A percentile compares a stretch with the other conserved stretches of the same genome.
These are phyloP conservation scores for Zaprionus ornatus DNA, from an alignment of 1,140 invertebrate species.

Conservation along the genomic window DNA sequence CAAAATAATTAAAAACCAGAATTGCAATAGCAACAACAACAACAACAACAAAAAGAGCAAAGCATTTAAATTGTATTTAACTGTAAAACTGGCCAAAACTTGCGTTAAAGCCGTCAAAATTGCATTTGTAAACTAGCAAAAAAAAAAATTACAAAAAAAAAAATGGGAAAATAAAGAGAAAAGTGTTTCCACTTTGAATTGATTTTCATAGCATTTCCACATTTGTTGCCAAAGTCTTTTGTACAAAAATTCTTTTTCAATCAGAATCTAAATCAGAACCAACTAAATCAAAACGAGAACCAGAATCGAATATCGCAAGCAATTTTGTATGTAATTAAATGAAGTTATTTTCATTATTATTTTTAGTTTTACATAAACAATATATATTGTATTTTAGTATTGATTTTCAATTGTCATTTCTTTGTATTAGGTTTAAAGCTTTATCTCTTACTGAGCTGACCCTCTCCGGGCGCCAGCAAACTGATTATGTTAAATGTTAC, in stretches of 20 bases:
- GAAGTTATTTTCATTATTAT: slow-evolving; percentile 5
- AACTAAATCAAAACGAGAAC: neutral
- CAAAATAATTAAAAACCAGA: slow-evolving; percentile 54
- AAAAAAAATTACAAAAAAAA: slow-evolving; percentile 33
- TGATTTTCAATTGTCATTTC: slow-evolving; percentile 63
- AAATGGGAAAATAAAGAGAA: slow-evolving; percentile 16
- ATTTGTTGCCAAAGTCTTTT: slow-evolving; percentile 37
- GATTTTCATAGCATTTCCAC: neutral
- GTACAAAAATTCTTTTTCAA: neutral
- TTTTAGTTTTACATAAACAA: slow-evolving; percentile 17
- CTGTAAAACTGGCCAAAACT: slow-evolving; percentile 59
- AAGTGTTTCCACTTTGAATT: slow-evolving; percentile 32
- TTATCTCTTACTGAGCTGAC: slow-evolving; percentile 64
- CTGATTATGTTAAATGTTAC: slow-evolving; percentile 51
- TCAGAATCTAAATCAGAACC: neutral
- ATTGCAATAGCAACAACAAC: slow-evolving; percentile 21
- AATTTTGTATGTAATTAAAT: slow-evolving; percentile 17
- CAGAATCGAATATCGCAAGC: slow-evolving; percentile 22
- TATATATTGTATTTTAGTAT: slow-evolving; percentile 58
- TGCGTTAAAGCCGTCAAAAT: slow-evolving; percentile 72
- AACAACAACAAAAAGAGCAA: slow-evolving; percentile 49
- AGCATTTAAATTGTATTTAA: slow-evolving; percentile 78
- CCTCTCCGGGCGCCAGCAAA: slow-evolving; percentile 31
- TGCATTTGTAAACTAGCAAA: slow-evolving; percentile 75
- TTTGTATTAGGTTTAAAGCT: slow-evolving; percentile 80